Evolutionary conservation across 2,888 invertebrate species (phyloP), one percentile per base, ranked within the genome.

Genomic region (Agrilus mali): DNA sequence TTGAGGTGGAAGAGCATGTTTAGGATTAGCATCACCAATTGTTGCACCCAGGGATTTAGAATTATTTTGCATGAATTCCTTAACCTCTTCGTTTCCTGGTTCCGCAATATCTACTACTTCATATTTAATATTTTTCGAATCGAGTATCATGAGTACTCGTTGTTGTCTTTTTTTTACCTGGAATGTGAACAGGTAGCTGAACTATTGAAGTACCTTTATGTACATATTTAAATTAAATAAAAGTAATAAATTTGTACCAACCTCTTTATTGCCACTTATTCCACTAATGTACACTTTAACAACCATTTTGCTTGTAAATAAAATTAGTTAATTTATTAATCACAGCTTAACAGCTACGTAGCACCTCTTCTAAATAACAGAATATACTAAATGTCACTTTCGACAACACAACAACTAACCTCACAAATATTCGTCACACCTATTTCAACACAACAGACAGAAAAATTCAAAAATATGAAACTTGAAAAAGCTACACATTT

Each of bases 161-260:
- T 93, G 92, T 66, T 96, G 95, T 56, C 92, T 78, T 69, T 95
- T 96, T 69, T 93, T 93, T 52, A 96, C 89, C 96, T 96, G 41
- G 41, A 36, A 48, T 43, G 10, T 36, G 14, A 40, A 33, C 32
- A 40, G 27, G 46, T 48, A 47, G 48, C 36, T 36, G 37, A 41
- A 38, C 37, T 17, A 37, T 10, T 27, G 22, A 33, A 34, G 16
- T 35, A 40, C 6, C 27, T 10, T 27, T 27, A n/a, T 27, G 10
- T n/a, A n/a, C n/a, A n/a, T n/a, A 10, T 27, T 27, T 27, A 27
- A 27, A 27, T 27, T 27, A 10, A 22, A 38, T 27, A 41, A 14
- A 33, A 39, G n/a, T 41, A 14, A 41, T 12, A 14, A 27, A 7
- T 33, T 13, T 20, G 13, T n/a, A 71, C 78, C 76, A 72, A 88